Evolutionary conservation across 2,797 vertebrate genomes (phyloP), one percentile per base, ranked within the genome.

Genomic region (Chloroceryle inda): DNA sequence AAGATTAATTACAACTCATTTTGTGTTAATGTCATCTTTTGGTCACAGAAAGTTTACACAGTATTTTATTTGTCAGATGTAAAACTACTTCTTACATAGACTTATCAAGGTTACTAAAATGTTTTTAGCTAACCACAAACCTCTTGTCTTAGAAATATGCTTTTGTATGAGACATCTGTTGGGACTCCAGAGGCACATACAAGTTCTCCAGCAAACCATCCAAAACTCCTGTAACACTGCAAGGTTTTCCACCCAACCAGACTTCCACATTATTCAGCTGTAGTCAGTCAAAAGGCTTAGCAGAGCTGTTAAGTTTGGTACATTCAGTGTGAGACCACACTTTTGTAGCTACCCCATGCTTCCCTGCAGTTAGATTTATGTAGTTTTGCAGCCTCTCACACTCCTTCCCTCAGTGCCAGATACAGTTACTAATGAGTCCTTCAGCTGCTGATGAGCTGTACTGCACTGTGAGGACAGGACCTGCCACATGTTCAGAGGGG

Each of bases 1-100:
- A 96, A 97, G 96, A 98, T 95, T 97, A 98, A 98, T 98, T 97
- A 94, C 87, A 96, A 96, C 93, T 98, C 96, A 96, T 97, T 96
- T 94, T 97, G 78, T 94, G 94, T 96, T 97, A 93, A 94, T 96
- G 88, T 94, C 96, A 87, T 89, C 94, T 96, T 96, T 97, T 97
- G 96, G 97, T 96, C 94, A 95, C 92, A 97, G 94, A 89, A 94
- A 98, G 96, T 97, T 97, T 96, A 96, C 72, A 88, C 72, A 77
- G 83, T 42, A 71, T 90, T 95, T 97, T 94, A 89, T 95, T 96
- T 89, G 84, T 86, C 95, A 96, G 89, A 97, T 86, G 90, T 83
- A 88, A 90, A 79, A 91, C 92, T 96, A 94, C 93, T 96, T 96
- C 94, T 92, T 92, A 88, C 71, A 71, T 0, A 91, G 88, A 68